Conservation (phyloP, 2,888 invertebrate species). For the Calameuta filiformis region DNA sequence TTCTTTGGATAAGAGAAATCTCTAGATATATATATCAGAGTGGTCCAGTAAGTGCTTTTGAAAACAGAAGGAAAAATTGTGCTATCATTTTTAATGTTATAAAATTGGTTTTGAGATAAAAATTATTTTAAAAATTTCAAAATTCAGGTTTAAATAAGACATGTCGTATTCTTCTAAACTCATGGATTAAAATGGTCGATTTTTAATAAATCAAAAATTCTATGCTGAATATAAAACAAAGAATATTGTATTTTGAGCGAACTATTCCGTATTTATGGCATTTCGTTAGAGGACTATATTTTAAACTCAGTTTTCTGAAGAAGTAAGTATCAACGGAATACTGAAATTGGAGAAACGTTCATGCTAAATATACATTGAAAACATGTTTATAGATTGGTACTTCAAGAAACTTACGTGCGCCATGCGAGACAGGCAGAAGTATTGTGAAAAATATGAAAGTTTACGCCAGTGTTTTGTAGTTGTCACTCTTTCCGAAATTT, state of each 20-base stretch:
- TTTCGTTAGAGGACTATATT: not conserved
- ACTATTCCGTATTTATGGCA: not conserved
- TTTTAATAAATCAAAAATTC: too few species aligned
- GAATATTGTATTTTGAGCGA: too few species aligned
- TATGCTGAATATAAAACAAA: too few species aligned
- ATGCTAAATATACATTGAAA: not conserved
- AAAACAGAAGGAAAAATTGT: not conserved
- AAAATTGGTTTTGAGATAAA: too few species aligned
- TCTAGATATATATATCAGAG: not conserved
- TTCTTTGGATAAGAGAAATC: not conserved
- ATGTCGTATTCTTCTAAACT: too few species aligned
- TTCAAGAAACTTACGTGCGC: not conserved
- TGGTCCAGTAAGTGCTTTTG: not conserved
- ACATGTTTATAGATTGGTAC: not conserved
- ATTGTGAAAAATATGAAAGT: not conserved
- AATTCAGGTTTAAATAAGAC: too few species aligned
- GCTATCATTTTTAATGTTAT: not conserved
- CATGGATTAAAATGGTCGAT: too few species aligned
- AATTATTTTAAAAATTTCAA: too few species aligned
- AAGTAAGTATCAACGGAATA: not conserved
- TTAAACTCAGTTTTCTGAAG: not conserved
- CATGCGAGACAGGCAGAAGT: not conserved
- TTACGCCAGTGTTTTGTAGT: not conserved
- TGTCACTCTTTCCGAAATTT: not conserved
- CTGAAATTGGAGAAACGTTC: not conserved